phyloP scores from a whole-genome alignment of 1,140 invertebrate species.

The Sweltsa coloradensis region DNA sequence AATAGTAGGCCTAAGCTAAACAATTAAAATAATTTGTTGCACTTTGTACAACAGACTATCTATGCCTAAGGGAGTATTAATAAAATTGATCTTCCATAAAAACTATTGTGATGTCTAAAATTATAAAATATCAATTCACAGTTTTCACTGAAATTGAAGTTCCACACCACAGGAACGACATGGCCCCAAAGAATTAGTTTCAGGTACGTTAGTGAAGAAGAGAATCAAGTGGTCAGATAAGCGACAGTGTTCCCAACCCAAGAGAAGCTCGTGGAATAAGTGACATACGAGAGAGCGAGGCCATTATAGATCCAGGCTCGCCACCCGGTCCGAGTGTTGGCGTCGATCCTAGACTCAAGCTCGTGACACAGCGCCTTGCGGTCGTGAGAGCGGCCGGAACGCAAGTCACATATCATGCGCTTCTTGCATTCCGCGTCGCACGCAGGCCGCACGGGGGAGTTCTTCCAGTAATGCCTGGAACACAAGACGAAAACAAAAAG shows the following conservation, averaged over 20 bases:
- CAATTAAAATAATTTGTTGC: too few relatives aligned
- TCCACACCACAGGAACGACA: neutral
- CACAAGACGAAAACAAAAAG: neutral
- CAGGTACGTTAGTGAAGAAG: neutral
- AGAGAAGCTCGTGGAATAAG: constrained; percentile 5
- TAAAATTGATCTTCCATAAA: neutral
- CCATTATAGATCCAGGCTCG: constrained; percentile 74
- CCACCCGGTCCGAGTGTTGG: constrained; percentile 59
- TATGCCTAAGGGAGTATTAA: neutral
- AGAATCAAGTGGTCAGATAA: neutral
- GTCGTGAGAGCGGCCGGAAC: constrained; percentile 76
- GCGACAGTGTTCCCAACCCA: neutral
- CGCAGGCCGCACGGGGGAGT: constrained; percentile 59
- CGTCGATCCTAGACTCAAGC: constrained; percentile 65
- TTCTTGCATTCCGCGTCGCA: constrained; percentile 78
- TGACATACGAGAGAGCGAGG: constrained; percentile 70
- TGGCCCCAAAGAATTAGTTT: neutral
- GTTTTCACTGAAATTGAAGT: neutral
- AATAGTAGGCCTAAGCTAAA: too few relatives aligned
- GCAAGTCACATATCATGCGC: constrained; percentile 69
- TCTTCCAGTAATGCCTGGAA: constrained; percentile 74
- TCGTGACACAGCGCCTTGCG: constrained; percentile 67
- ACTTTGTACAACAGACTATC: too few relatives aligned
- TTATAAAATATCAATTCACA: neutral
- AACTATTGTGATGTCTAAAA: neutral